phyloP scores from a whole-genome alignment of 1,140 invertebrate genomes.

The Pinna nobilis region DNA sequence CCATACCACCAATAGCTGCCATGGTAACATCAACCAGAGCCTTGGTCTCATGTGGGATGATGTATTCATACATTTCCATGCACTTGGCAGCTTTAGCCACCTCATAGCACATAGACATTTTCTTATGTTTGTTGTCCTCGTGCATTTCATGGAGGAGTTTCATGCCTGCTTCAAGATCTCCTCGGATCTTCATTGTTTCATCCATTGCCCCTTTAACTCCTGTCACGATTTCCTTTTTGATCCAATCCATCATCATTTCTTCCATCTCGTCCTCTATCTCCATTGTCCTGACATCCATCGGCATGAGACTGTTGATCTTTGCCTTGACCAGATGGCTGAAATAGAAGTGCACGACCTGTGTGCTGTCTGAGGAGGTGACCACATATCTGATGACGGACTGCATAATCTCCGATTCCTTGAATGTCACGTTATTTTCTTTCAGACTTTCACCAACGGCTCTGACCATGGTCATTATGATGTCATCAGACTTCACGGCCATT shows the following conservation, averaged over 20 bases:
- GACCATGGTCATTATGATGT: neutral
- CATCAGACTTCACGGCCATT: slow-evolving; percentile 1
- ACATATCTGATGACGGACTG: neutral
- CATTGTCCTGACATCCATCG: neutral
- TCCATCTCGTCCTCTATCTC: slow-evolving; percentile 11
- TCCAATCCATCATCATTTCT: slow-evolving; percentile 6
- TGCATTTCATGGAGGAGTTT: neutral
- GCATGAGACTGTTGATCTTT: neutral
- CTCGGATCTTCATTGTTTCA: slow-evolving; percentile 3
- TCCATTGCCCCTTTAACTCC: neutral
- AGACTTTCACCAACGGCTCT: neutral
- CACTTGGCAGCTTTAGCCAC: neutral
- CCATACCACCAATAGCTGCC: no score
- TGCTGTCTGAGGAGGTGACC: slow-evolving; percentile 1
- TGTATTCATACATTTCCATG: neutral
- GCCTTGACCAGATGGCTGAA: slow-evolving; percentile 7
- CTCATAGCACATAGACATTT: slow-evolving; percentile 1
- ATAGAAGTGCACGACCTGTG: slow-evolving; percentile 15
- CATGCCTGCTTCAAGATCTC: neutral
- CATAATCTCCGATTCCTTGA: slow-evolving; percentile 1
- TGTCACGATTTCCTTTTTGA: neutral
- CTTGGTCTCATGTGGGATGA: slow-evolving; percentile 6
- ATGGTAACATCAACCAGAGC: slow-evolving; percentile 8
- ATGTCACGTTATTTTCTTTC: neutral
- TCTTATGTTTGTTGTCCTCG: slow-evolving; percentile 7